Percentiles rank a stretch among this genome's conserved stretches.
These are phyloP conservation scores for Tupiocoris notatus DNA, from an alignment of 2,888 invertebrate genomes.

Conservation along the genomic window DNA sequence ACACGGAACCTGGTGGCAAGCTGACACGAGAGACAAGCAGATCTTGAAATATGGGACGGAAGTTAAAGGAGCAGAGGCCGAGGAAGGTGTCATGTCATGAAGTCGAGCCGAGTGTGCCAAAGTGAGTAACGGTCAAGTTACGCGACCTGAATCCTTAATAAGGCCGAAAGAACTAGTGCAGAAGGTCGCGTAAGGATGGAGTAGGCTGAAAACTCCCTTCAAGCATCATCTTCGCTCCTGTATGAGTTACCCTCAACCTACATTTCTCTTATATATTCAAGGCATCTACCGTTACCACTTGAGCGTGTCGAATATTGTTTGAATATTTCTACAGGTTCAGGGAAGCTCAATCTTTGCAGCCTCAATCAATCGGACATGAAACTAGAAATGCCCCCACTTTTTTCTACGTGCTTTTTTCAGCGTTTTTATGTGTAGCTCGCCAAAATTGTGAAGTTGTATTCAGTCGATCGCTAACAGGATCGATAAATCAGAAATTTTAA, in stretches of 20 bases:
- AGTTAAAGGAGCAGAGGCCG: neutral
- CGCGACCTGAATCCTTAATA: slow-evolving; percentile 34
- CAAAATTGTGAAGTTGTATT: too few species aligned
- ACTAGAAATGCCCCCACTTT: too few species aligned
- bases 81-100: neutral
- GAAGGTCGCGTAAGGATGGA: neutral
- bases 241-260: neutral
- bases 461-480: too few species aligned
- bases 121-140: slow-evolving; percentile 42
- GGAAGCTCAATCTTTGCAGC: too few species aligned
- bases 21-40: slow-evolving; percentile 33
- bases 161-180: slow-evolving; percentile 5
- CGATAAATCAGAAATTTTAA: too few species aligned
- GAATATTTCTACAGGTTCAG: neutral
- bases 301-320: neutral
- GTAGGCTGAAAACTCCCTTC: neutral
- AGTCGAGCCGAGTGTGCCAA: slow-evolving; percentile 1
- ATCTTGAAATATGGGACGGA: slow-evolving; percentile 31
- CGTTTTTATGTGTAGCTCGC: too few species aligned
- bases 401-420: too few species aligned
- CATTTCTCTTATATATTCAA: neutral
- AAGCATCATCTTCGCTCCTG: neutral
- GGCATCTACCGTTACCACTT: neutral
- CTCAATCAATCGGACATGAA: too few species aligned
- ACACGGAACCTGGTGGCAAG: slow-evolving; percentile 6